These are phyloP conservation scores for Onychomys arenicola DNA, from an alignment of 2,797 vertebrate genomes.

Conservation along the genomic window DNA sequence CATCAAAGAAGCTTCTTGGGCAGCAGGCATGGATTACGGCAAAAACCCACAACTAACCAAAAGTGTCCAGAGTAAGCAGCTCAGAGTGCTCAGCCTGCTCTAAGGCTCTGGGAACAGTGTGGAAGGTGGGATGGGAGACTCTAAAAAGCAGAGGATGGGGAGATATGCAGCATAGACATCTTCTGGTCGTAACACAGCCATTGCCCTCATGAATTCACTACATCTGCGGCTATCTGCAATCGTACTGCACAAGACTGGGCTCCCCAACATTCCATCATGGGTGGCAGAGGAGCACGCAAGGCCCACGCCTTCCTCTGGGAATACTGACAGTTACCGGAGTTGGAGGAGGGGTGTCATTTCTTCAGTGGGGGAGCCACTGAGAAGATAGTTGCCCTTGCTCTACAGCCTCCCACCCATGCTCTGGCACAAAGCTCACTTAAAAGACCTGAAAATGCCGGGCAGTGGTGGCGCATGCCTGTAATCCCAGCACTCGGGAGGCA, in stretches of 20 bases:
- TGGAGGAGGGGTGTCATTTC: neutral
- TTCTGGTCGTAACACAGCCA: neutral
- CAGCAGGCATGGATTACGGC: no score
- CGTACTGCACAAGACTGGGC: neutral
- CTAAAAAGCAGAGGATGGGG: neutral
- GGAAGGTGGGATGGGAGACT: neutral
- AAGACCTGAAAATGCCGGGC: neutral
- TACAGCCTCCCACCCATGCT: neutral
- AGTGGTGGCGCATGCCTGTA: neutral
- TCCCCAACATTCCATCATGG: neutral
- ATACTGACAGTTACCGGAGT: neutral
- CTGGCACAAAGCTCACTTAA: neutral
- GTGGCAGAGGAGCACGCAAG: neutral
- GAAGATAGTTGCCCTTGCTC: neutral
- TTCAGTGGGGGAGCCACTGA: neutral
- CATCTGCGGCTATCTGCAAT: neutral
- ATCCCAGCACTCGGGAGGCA: neutral
- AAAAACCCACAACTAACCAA: neutral
- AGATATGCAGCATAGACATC: neutral
- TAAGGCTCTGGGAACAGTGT: neutral
- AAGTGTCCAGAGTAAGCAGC: no score
- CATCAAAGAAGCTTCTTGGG: neutral
- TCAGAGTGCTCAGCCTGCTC: neutral
- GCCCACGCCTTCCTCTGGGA: neutral
- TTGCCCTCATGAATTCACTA: neutral